phyloP scores from a whole-genome alignment of 2,113 vertebrate genomes.

The Python bivittatus region DNA sequence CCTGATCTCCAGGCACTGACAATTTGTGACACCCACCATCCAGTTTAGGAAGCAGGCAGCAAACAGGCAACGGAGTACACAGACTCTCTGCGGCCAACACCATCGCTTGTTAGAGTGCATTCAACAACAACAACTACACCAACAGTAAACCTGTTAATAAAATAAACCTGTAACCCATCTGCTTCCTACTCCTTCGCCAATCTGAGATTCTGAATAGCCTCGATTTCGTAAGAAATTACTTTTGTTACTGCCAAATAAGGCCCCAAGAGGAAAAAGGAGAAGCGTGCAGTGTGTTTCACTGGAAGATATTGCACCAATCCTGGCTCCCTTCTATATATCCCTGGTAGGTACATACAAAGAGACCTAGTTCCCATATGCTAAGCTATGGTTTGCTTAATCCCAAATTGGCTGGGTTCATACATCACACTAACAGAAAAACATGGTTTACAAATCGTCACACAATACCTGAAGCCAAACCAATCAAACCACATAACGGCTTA shows the following conservation, averaged over 20 bases:
- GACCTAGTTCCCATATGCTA: background rate
- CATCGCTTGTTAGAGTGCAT: background rate
- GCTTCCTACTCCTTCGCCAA: background rate
- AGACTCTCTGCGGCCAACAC: background rate
- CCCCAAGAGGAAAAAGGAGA: background rate
- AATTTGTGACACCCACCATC: background rate
- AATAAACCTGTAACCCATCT: background rate
- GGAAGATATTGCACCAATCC: background rate
- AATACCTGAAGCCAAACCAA: background rate
- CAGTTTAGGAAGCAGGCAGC: background rate
- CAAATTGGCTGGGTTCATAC: background rate
- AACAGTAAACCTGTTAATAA: background rate
- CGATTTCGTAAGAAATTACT: background rate
- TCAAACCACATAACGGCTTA: background rate
- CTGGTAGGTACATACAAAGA: background rate
- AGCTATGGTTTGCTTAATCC: background rate
- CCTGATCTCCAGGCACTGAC: background rate
- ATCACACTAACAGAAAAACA: background rate
- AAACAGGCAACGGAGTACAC: background rate
- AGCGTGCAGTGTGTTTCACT: background rate
- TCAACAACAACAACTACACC: background rate
- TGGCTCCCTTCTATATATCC: too few species aligned
- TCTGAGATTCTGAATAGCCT: background rate
- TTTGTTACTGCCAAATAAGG: background rate
- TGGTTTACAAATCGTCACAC: background rate